Evolutionary conservation across 1,140 invertebrate species (phyloP).

Genomic region (Diabrotica undecimpunctata): DNA sequence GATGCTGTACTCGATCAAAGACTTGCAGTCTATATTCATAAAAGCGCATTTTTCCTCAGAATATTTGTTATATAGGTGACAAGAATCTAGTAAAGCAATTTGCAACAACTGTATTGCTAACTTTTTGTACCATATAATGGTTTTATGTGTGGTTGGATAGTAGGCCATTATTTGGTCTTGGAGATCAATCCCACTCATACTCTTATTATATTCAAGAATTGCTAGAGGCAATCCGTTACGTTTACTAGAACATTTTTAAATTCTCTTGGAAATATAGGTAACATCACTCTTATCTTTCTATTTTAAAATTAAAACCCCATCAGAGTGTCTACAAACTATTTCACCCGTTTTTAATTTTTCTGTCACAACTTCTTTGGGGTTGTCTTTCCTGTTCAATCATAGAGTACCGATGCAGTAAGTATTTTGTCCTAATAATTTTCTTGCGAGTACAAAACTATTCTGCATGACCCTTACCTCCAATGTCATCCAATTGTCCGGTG

Average conservation of each 20-base stretch:
- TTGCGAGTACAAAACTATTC: too few relatives aligned
- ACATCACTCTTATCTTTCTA: background rate
- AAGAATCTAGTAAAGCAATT: slow-evolving; percentile 12
- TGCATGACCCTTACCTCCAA: slow-evolving; percentile 18
- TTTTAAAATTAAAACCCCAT: background rate
- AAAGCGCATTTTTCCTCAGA: slow-evolving; percentile 13
- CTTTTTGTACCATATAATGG: slow-evolving; percentile 18
- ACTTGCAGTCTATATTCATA: slow-evolving; percentile 16
- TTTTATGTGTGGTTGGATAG: slow-evolving; percentile 7
- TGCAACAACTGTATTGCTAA: slow-evolving; percentile 6
- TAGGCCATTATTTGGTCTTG: slow-evolving; percentile 14
- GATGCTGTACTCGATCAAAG: too few relatives aligned
- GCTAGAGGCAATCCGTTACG: background rate
- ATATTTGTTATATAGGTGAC: slow-evolving; percentile 10
- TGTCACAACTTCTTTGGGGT: too few relatives aligned
- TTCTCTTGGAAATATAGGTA: slow-evolving; percentile 6
- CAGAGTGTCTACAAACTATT: background rate
- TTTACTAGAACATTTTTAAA: slow-evolving; percentile 4
- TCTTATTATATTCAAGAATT: slow-evolving; percentile 10
- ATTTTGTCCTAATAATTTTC: too few relatives aligned
- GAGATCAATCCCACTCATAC: slow-evolving; percentile 11
- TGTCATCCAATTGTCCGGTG: slow-evolving; percentile 21
- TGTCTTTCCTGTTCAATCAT: too few relatives aligned
- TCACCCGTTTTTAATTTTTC: background rate
- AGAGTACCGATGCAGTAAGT: too few relatives aligned